Conservation (phyloP, 35 echinoderm and acorn worm species). For the Amphiura filiformis region DNA sequence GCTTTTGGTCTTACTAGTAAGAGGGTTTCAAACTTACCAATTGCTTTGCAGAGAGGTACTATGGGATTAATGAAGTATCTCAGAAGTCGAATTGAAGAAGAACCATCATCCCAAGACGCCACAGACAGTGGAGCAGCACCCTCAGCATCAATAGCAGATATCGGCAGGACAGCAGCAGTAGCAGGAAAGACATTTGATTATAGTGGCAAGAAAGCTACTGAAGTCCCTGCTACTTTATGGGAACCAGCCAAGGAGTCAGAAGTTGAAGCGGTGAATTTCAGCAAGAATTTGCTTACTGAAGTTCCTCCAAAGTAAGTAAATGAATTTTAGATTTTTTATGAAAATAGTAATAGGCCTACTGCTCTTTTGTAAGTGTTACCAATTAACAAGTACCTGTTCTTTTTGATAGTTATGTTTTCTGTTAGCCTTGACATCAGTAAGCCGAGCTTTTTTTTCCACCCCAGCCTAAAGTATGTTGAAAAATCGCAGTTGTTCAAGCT, state of each 20-base stretch:
- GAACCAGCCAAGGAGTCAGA: conserved; percentile 82
- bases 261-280: conserved; percentile 86
- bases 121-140: conserved; percentile 22
- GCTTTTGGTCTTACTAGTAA: too few species aligned
- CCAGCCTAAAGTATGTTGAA: too few species aligned
- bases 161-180: conserved; percentile 51
- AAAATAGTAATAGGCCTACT: too few species aligned
- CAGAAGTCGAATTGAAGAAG: conserved; percentile 79
- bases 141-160: conserved; percentile 55
- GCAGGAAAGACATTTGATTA: conserved; percentile 85
- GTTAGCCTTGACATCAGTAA: too few species aligned
- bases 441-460: too few species aligned
- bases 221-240: conserved; percentile 70
- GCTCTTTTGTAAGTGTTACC: too few species aligned
- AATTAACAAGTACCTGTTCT: too few species aligned
- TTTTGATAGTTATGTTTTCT: too few species aligned
- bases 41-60: conserved; percentile 85
- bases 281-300: conserved; percentile 86
- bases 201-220: conserved; percentile 82
- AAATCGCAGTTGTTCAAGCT: too few species aligned
- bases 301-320: conserved; percentile 84
- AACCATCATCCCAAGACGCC: conserved; percentile 42
- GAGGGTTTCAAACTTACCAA: too few species aligned
- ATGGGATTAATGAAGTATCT: conserved; percentile 85
- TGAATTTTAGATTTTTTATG: too few species aligned